Evolutionary conservation across 2,797 vertebrate species (phyloP).

Genomic region (Enteromius viviparus): DNA sequence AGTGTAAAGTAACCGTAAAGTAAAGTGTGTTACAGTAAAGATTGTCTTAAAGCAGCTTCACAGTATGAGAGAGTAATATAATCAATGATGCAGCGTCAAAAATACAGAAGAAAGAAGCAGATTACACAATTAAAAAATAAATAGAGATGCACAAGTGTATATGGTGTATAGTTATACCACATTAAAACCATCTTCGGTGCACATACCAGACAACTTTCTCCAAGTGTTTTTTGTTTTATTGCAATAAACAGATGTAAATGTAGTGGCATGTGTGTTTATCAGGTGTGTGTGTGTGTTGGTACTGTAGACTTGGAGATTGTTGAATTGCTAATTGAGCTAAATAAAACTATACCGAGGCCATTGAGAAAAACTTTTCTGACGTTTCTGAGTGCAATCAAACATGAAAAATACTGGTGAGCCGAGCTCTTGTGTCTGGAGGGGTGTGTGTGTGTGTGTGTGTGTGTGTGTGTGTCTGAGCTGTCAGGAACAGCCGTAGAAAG

Average conservation of each 20-base stretch:
- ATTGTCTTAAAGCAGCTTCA: background rate
- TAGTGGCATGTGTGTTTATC: background rate
- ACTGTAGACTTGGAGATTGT: background rate
- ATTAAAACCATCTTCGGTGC: background rate
- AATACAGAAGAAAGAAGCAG: background rate
- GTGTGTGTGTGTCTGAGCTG: slow-evolving; percentile 20
- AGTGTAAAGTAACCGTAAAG: background rate
- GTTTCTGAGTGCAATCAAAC: slow-evolving; percentile 29
- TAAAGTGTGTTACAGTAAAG: background rate
- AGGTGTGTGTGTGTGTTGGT: background rate
- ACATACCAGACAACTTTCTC: background rate
- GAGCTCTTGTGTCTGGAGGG: slow-evolving; percentile 4
- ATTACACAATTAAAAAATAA: too few species aligned
- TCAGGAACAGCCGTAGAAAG: background rate
- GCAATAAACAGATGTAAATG: background rate
- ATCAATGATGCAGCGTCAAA: background rate
- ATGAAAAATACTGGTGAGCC: slow-evolving; percentile 14
- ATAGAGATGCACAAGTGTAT: background rate
- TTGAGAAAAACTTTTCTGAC: slow-evolving; percentile 7
- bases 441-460: background rate
- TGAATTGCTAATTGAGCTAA: slow-evolving; percentile 19
- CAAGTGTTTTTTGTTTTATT: background rate
- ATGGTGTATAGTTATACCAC: background rate
- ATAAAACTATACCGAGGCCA: background rate
- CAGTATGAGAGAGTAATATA: background rate